A percentile compares a stretch with the other conserved stretches of the same genome.
Evolutionary conservation across 2,797 vertebrate species (phyloP).

Genomic region (Characodon lateralis): DNA sequence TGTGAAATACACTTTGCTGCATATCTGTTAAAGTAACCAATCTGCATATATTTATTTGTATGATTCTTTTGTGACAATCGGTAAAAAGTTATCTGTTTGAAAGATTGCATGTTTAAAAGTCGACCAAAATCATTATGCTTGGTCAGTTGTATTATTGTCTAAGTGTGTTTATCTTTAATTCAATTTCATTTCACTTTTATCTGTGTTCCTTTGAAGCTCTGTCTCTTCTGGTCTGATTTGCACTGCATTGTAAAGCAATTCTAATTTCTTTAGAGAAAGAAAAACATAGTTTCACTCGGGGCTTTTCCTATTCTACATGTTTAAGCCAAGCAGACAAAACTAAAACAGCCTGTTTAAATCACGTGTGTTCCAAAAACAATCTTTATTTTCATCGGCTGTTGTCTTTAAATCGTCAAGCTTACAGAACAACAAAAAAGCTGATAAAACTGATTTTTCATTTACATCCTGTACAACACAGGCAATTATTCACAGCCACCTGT

Average conservation of each 20-base stretch:
- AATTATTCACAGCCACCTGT: slow-evolving; percentile 40
- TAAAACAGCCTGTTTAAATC: slow-evolving; percentile 11
- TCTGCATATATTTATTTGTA: neutral
- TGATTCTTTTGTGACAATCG: neutral
- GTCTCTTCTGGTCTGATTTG: slow-evolving; percentile 18
- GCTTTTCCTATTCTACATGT: slow-evolving; percentile 9
- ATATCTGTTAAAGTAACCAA: neutral
- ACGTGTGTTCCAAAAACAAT: slow-evolving; percentile 7
- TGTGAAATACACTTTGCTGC: neutral
- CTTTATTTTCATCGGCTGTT: slow-evolving; percentile 25
- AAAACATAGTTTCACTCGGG: neutral
- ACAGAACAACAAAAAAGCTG: slow-evolving; percentile 15
- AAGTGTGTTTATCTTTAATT: slow-evolving; percentile 1
- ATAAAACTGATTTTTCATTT: slow-evolving; percentile 18
- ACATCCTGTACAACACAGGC: slow-evolving; percentile 11
- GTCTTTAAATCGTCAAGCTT: slow-evolving; percentile 13
- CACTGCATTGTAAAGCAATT: slow-evolving; percentile 18
- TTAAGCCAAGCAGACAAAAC: slow-evolving; percentile 19
- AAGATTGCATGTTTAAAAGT: neutral
- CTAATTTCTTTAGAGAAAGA: slow-evolving; percentile 7
- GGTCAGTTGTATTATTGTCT: neutral
- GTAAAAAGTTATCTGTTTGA: neutral
- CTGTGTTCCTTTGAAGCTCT: slow-evolving; percentile 12
- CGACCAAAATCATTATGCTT: neutral
- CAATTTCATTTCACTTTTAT: slow-evolving; percentile 5